Evolutionary conservation across 2,888 invertebrate species (phyloP).

Genomic region (Agrotis puta): DNA sequence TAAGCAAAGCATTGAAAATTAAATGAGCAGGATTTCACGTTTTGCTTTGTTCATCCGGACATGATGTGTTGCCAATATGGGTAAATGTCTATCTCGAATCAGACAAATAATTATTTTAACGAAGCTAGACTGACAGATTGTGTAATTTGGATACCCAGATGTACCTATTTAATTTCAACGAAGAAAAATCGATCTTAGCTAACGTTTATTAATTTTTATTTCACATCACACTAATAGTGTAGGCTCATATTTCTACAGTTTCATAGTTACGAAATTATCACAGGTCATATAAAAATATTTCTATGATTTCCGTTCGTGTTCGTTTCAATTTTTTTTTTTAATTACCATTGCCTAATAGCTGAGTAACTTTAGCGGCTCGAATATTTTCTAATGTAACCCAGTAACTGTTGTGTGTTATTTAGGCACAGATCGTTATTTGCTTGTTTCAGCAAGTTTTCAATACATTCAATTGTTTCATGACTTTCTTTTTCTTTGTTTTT

Average conservation of each 20-base stretch:
- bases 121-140: not conserved
- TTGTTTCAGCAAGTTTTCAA: slow-evolving; percentile 45
- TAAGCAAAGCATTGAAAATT: slow-evolving; percentile 41
- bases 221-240: not conserved
- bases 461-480: slow-evolving; percentile 53
- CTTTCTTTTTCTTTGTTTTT: slow-evolving; percentile 71
- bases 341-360: slow-evolving; percentile 31
- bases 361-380: slow-evolving; percentile 5
- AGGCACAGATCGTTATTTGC: slow-evolving; percentile 57
- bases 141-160: not conserved
- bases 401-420: slow-evolving; percentile 33
- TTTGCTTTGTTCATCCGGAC: slow-evolving; percentile 41
- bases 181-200: not conserved
- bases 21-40: slow-evolving; percentile 41
- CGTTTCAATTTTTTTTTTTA: slow-evolving; percentile 28
- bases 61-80: slow-evolving; percentile 37
- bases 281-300: slow-evolving; percentile 33
- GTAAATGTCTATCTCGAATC: slow-evolving; percentile 13
- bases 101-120: slow-evolving; percentile 26
- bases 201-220: not conserved
- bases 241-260: slow-evolving; percentile 6
- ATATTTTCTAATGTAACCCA: slow-evolving; percentile 19
- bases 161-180: not conserved
- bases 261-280: slow-evolving; percentile 36
- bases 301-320: slow-evolving; percentile 37